phyloP scores from a whole-genome alignment of 1,140 invertebrate species.

The Galendromus occidentalis region DNA sequence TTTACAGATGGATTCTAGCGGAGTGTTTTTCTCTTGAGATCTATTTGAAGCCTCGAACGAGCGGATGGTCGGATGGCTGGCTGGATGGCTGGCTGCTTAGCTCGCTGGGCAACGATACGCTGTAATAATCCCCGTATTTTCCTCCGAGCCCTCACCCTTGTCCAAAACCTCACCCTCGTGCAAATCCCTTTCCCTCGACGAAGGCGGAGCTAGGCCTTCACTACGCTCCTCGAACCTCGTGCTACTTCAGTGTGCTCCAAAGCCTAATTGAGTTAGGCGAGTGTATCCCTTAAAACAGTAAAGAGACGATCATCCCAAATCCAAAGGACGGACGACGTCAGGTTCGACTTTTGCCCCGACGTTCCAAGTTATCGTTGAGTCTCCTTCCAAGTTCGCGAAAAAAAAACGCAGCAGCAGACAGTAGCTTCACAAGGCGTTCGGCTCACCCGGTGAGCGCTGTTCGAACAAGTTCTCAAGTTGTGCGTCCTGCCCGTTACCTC shows the following conservation, averaged over 20 bases:
- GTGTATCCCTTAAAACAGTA: neutral
- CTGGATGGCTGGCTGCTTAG: too few species aligned
- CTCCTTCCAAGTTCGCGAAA: neutral
- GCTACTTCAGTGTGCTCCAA: conserved; percentile 2
- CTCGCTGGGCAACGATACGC: too few species aligned
- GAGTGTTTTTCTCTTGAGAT: too few species aligned
- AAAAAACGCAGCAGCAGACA: neutral
- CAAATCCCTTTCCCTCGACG: too few species aligned
- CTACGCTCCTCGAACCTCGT: conserved; percentile 1
- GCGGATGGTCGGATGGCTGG: too few species aligned
- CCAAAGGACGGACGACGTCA: neutral
- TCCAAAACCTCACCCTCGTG: too few species aligned
- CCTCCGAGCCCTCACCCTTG: too few species aligned
- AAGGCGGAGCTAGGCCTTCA: too few species aligned
- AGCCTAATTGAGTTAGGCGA: conserved; percentile 9
- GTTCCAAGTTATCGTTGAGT: neutral
- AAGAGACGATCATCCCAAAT: neutral
- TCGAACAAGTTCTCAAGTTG: neutral
- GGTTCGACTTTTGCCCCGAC: neutral
- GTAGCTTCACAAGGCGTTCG: neutral
- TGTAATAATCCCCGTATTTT: too few species aligned
- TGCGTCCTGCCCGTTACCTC: neutral
- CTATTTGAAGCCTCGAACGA: too few species aligned
- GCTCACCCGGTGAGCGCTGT: neutral
- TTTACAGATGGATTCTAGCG: too few species aligned